Conservation (phyloP, 2,888 invertebrate genomes). For the Anticlea derivata region DNA sequence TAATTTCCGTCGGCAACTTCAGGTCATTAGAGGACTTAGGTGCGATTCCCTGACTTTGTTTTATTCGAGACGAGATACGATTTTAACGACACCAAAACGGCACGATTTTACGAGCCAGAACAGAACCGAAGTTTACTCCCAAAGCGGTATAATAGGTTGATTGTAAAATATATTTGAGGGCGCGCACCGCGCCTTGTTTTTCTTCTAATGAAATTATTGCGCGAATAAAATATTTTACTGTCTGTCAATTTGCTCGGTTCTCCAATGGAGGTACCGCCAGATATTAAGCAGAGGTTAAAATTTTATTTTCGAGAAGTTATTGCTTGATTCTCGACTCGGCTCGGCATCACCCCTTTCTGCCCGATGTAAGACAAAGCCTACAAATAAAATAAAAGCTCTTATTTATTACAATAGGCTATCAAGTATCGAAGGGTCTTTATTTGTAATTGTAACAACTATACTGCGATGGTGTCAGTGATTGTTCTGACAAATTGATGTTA, state of each 20-base stretch:
- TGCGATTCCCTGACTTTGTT: constrained; percentile 27
- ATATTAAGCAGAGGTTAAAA: constrained; percentile 82
- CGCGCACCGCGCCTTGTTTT: constrained; percentile 66
- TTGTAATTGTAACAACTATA: constrained; percentile 41
- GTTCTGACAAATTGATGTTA: too few species aligned
- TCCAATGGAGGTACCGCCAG: constrained; percentile 58
- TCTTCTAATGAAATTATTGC: constrained; percentile 81
- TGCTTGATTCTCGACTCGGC: constrained; percentile 57
- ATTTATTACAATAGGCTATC: constrained; percentile 60
- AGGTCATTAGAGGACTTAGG: constrained; percentile 20
- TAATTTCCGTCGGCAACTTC: constrained; percentile 19
- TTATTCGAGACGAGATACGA: constrained; percentile 32
- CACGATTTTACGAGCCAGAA: constrained; percentile 59
- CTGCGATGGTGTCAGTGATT: too few species aligned
- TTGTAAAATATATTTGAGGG: constrained; percentile 75
- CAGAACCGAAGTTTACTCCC: constrained; percentile 65
- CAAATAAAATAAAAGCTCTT: constrained; percentile 67
- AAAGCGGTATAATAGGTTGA: constrained; percentile 78
- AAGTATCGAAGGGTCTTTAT: constrained; percentile 42
- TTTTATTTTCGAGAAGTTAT: constrained; percentile 78
- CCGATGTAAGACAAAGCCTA: constrained; percentile 71
- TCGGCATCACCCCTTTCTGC: constrained; percentile 62
- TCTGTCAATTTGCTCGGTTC: constrained; percentile 77
- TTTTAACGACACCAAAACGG: constrained; percentile 47
- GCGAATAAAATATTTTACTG: constrained; percentile 82